phyloP scores from a whole-genome alignment of 2,113 vertebrate genomes.

The Labeo catla region DNA sequence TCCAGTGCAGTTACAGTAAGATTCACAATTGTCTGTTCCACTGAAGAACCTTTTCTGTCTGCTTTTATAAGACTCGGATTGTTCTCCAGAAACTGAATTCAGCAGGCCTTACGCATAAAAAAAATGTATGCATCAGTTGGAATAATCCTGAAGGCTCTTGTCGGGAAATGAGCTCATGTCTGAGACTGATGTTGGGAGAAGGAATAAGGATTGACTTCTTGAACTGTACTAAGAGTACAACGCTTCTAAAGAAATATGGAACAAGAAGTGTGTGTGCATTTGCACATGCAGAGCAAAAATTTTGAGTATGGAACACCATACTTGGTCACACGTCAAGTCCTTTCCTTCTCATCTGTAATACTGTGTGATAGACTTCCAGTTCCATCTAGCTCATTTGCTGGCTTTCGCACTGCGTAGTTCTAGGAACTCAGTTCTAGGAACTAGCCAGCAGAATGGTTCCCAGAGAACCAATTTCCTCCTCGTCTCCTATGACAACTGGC shows the following conservation, averaged over 20 bases:
- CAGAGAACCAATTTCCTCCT: no score
- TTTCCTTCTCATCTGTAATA: not conserved
- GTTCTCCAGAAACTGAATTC: not conserved
- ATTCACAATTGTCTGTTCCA: not conserved
- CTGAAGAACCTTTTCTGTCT: not conserved
- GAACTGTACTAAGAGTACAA: not conserved
- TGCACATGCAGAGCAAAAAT: no score
- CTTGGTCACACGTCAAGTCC: no score
- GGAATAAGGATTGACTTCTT: not conserved
- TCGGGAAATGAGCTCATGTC: not conserved
- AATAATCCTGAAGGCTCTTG: not conserved
- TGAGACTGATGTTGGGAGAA: not conserved
- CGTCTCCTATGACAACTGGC: no score
- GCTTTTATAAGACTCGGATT: not conserved
- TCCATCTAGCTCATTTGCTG: not conserved
- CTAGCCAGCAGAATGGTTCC: no score
- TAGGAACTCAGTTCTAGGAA: no score
- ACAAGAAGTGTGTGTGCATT: not conserved
- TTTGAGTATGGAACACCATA: no score
- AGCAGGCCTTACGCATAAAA: not conserved
- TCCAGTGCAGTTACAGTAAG: not conserved
- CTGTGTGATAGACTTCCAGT: not conserved
- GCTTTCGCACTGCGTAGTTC: no score
- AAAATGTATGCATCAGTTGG: not conserved
- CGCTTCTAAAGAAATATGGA: not conserved